Conservation (phyloP, 2,888 invertebrate species). For the Drosophila anomalipes region DNA sequence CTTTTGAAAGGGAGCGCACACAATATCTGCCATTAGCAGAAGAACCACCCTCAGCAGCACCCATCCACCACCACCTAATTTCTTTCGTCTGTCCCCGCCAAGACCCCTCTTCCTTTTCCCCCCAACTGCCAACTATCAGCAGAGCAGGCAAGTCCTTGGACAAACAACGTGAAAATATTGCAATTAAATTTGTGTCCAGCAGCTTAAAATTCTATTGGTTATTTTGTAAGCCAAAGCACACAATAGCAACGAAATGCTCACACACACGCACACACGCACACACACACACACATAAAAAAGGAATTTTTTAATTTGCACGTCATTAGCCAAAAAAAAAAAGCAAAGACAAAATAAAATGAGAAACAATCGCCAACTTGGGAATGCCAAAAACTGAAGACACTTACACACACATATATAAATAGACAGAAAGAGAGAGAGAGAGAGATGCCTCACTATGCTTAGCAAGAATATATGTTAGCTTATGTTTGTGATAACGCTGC, state of each 20-base stretch:
- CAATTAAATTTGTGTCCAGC: constrained; percentile 64
- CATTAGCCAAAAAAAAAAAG: constrained; percentile 48
- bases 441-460: background rate
- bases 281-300: constrained; percentile 22
- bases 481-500: background rate
- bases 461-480: background rate
- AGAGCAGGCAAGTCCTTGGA: constrained; percentile 15
- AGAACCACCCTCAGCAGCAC: background rate
- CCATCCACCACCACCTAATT: background rate
- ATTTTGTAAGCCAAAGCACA: constrained; percentile 27
- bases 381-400: constrained; percentile 19
- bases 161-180: constrained; percentile 48
- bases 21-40: background rate
- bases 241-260: background rate
- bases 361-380: background rate
- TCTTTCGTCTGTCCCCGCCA: background rate
- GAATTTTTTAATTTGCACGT: constrained; percentile 77
- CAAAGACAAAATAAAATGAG: constrained; percentile 2
- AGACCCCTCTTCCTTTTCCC: background rate
- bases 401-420: background rate
- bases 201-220: constrained; percentile 61
- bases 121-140: constrained; percentile 41
- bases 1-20: constrained; percentile 42
- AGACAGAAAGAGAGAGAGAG: background rate
- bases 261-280: background rate